phyloP scores from a whole-genome alignment of 2,113 vertebrate species.

The Thoracochromis brauschi region DNA sequence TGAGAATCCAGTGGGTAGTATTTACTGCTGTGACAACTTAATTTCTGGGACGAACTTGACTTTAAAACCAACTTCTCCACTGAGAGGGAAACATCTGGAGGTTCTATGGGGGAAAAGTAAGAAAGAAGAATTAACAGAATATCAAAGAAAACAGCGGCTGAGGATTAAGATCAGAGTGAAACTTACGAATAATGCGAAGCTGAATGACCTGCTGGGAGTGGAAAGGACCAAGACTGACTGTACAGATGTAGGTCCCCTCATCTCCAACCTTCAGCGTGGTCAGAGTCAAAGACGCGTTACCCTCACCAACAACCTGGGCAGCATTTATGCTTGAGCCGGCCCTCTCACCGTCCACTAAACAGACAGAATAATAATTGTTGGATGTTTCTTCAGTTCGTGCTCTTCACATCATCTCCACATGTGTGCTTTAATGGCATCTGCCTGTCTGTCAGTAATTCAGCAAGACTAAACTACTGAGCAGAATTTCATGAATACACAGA shows the following conservation, averaged over 20 bases:
- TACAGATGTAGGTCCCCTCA: slow-evolving; percentile 78
- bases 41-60: slow-evolving; percentile 23
- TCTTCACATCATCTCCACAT: not conserved
- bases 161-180: not conserved
- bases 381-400: not conserved
- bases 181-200: slow-evolving; percentile 71
- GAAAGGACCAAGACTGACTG: slow-evolving; percentile 55
- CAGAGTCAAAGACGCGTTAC: slow-evolving; percentile 70
- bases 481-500: not conserved
- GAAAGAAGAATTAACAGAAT: not conserved
- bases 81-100: slow-evolving; percentile 61
- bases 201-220: slow-evolving; percentile 74
- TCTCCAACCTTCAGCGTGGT: slow-evolving; percentile 61
- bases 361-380: not conserved
- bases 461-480: not conserved
- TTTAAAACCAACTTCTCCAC: slow-evolving; percentile 51
- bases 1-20: slow-evolving; percentile 71
- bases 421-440: not conserved
- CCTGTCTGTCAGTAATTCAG: not conserved
- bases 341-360: slow-evolving; percentile 44
- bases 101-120: slow-evolving; percentile 34
- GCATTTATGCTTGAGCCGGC: slow-evolving; percentile 47
- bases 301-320: slow-evolving; percentile 26
- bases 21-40: slow-evolving; percentile 64
- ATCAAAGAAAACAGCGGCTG: not conserved